Evolutionary conservation across 2,113 vertebrate species (phyloP).

Genomic region (Capra hircus): DNA sequence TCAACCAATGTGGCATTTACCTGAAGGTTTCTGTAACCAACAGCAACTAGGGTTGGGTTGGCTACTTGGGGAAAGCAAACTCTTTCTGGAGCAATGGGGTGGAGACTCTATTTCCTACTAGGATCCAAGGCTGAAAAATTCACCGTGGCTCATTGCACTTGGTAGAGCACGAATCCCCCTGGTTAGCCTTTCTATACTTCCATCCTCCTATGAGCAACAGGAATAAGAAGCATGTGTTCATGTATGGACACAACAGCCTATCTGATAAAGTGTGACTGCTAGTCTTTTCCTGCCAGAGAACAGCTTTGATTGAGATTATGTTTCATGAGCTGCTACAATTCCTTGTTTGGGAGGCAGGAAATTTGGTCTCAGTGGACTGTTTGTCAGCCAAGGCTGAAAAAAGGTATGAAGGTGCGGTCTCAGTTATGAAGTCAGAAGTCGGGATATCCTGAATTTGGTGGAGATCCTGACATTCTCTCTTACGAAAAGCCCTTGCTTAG

Average conservation of each 20-base stretch:
- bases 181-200: background rate
- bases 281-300: background rate
- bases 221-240: background rate
- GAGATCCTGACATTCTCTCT: background rate
- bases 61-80: constrained; percentile 47
- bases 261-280: background rate
- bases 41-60: constrained; percentile 35
- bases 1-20: constrained; percentile 44
- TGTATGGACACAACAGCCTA: background rate
- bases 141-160: background rate
- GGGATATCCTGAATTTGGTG: constrained; percentile 45
- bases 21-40: constrained; percentile 54
- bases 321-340: background rate
- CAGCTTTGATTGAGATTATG: background rate
- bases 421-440: constrained; percentile 17
- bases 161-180: background rate
- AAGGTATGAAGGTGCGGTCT: constrained; percentile 6
- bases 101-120: constrained; percentile 21
- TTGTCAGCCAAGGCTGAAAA: constrained; percentile 25
- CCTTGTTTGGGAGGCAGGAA: constrained; percentile 60
- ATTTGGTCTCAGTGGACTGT: background rate
- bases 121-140: background rate
- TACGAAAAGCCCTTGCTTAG: background rate
- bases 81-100: background rate
- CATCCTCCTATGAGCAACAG: background rate